These are phyloP conservation scores for Drosophila nannoptera DNA, from an alignment of 1,140 invertebrate species.

Conservation along the genomic window DNA sequence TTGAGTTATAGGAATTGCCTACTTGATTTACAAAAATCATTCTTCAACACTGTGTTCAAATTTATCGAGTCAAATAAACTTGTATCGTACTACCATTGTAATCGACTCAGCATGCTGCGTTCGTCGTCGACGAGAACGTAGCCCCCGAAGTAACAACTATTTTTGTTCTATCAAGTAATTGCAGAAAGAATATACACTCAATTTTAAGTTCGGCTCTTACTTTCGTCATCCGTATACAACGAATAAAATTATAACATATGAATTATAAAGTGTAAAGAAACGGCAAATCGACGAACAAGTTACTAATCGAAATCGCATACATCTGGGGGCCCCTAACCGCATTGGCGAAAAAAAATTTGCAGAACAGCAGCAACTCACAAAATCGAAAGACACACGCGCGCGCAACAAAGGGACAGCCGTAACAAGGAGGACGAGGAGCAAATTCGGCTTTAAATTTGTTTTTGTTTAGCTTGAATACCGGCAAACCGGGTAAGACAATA, in stretches of 20 bases:
- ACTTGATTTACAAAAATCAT: constrained; percentile 5
- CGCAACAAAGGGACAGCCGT: constrained; percentile 13
- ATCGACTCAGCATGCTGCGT: constrained; percentile 52
- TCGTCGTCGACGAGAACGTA: constrained; percentile 39
- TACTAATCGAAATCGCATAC: constrained; percentile 34
- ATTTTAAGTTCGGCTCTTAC: constrained; percentile 15
- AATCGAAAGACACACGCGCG: constrained; percentile 36
- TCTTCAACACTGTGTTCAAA: constrained; percentile 16
- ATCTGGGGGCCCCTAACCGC: constrained; percentile 45
- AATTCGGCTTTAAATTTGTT: constrained; percentile 2
- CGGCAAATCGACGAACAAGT: constrained; percentile 2
- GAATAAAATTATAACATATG: constrained; percentile 17
- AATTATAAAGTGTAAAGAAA: constrained; percentile 2
- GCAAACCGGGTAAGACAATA: constrained; percentile 27
- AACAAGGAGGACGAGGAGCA: constrained; percentile 15
- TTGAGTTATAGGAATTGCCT: not conserved
- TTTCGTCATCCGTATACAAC: constrained; percentile 13
- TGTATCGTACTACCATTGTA: constrained; percentile 24
- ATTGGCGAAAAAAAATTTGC: constrained; percentile 48
- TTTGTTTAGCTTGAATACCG: constrained; percentile 7
- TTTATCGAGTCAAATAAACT: constrained; percentile 7
- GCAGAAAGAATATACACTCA: constrained; percentile 35
- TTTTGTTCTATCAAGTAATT: constrained; percentile 17
- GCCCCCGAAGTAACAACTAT: constrained; percentile 27
- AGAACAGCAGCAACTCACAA: constrained; percentile 43